Conservation (phyloP, 2,113 vertebrate species). For the Castor canadensis region DNA sequence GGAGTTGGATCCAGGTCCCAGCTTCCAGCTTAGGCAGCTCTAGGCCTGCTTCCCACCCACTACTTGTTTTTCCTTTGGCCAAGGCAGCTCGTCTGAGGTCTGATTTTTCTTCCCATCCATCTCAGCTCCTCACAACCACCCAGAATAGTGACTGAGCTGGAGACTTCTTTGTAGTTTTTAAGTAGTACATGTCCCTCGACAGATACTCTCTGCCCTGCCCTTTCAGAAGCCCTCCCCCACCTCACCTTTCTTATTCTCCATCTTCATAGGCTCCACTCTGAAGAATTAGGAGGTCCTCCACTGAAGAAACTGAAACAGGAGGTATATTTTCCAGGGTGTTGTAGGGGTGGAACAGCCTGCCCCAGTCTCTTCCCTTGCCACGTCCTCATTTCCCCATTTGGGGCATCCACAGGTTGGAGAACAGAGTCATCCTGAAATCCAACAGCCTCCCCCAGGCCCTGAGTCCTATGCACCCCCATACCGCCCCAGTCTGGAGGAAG, state of each 20-base stretch:
- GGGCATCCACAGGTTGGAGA: conserved; percentile 79
- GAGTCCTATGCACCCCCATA: conserved; percentile 79
- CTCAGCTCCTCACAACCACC: neutral
- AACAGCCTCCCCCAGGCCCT: conserved; percentile 76
- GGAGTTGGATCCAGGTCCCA: neutral
- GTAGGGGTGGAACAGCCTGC: neutral
- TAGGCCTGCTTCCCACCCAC: neutral
- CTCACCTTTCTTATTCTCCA: neutral
- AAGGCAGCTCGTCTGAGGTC: neutral
- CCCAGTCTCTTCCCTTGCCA: neutral
- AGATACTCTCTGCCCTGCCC: neutral
- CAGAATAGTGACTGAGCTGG: neutral
- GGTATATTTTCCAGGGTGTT: conserved; percentile 80
- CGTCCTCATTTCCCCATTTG: neutral
- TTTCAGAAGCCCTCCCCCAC: neutral
- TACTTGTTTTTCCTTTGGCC: neutral
- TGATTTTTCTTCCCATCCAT: neutral
- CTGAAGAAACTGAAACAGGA: conserved; percentile 93
- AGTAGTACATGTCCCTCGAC: neutral
- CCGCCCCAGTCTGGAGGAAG: conserved; percentile 90
- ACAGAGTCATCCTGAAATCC: conserved; percentile 83
- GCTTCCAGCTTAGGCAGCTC: neutral
- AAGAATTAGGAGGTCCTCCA: conserved; percentile 79
- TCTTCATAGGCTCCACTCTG: conserved; percentile 85
- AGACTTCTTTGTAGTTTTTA: neutral